These are phyloP conservation scores for Abramis brama DNA, from an alignment of 2,113 vertebrate genomes.

Conservation along the genomic window DNA sequence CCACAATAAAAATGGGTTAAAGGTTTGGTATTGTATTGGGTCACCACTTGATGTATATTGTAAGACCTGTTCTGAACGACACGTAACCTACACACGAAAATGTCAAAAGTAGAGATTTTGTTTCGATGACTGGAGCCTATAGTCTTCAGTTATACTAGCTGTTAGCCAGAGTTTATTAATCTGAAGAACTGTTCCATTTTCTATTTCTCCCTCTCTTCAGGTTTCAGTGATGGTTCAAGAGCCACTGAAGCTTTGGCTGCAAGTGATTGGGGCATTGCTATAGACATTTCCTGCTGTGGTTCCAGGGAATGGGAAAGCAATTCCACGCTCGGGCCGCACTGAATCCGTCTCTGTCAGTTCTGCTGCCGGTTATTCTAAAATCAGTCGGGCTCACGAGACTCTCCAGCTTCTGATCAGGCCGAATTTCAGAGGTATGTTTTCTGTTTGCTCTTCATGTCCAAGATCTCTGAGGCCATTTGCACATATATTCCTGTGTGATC, in stretches of 20 bases:
- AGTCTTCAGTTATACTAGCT: not conserved
- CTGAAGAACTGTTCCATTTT: conserved; percentile 43
- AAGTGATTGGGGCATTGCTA: conserved; percentile 72
- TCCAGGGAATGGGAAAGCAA: conserved; percentile 79
- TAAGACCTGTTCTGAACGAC: not conserved
- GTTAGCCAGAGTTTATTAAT: conserved; percentile 31
- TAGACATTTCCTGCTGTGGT: conserved; percentile 73
- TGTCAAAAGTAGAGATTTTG: not conserved
- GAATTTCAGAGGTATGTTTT: conserved; percentile 1
- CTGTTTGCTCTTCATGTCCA: conserved; percentile 4
- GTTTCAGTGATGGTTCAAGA: conserved; percentile 21
- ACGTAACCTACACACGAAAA: not conserved
- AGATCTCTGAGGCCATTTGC: not conserved
- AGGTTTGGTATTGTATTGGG: not conserved
- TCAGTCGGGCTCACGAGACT: conserved; percentile 56
- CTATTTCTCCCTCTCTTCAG: conserved; percentile 20
- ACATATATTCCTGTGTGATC: not conserved
- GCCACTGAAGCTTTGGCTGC: conserved; percentile 16
- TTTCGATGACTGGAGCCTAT: not conserved
- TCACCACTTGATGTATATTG: not conserved
- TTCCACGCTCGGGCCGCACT: conserved; percentile 77
- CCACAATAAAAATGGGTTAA: not conserved
- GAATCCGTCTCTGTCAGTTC: conserved; percentile 81
- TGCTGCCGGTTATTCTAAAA: conserved; percentile 76
- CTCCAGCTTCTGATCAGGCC: conserved; percentile 53